These are phyloP conservation scores for Meganola albula DNA, from an alignment of 2,888 invertebrate species.

Conservation along the genomic window DNA sequence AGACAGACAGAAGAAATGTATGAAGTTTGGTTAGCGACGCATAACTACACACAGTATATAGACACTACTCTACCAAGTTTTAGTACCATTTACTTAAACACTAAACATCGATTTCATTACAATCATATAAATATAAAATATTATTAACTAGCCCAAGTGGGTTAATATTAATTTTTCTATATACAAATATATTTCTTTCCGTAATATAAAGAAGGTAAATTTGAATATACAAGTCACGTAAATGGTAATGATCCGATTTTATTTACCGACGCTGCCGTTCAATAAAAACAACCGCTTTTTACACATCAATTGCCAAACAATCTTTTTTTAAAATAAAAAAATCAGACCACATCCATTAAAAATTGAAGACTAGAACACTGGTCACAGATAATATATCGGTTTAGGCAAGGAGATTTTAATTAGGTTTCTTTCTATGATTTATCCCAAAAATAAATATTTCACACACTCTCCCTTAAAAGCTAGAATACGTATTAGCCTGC, in stretches of 20 bases:
- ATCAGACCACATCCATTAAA: slow-evolving; percentile 41
- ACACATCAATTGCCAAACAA: slow-evolving; percentile 17
- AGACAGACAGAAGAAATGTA: slow-evolving; percentile 29
- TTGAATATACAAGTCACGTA: slow-evolving; percentile 40
- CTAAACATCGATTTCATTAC: slow-evolving; percentile 31
- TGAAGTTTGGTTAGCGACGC: slow-evolving; percentile 33
- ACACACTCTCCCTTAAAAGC: slow-evolving; percentile 39
- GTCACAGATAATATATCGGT: slow-evolving; percentile 61
- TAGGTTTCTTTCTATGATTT: slow-evolving; percentile 30
- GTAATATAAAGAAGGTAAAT: slow-evolving; percentile 42
- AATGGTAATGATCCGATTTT: slow-evolving; percentile 40
- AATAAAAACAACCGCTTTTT: slow-evolving; percentile 19
- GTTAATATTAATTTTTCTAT: slow-evolving; percentile 41
- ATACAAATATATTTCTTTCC: slow-evolving; percentile 49
- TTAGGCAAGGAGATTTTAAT: slow-evolving; percentile 62
- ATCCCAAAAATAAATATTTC: slow-evolving; percentile 30
- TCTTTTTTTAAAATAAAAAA: slow-evolving; percentile 30
- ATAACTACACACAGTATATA: slow-evolving; percentile 27
- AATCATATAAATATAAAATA: slow-evolving; percentile 42
- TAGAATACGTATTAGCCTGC: slow-evolving; percentile 48
- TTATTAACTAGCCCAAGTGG: slow-evolving; percentile 36
- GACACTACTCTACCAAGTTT: slow-evolving; percentile 40
- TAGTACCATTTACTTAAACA: slow-evolving; percentile 46
- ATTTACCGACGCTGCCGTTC: slow-evolving; percentile 27
- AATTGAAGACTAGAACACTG: slow-evolving; percentile 68